Conservation (phyloP, 2,888 invertebrate species). For the Incurvaria masculella region DNA sequence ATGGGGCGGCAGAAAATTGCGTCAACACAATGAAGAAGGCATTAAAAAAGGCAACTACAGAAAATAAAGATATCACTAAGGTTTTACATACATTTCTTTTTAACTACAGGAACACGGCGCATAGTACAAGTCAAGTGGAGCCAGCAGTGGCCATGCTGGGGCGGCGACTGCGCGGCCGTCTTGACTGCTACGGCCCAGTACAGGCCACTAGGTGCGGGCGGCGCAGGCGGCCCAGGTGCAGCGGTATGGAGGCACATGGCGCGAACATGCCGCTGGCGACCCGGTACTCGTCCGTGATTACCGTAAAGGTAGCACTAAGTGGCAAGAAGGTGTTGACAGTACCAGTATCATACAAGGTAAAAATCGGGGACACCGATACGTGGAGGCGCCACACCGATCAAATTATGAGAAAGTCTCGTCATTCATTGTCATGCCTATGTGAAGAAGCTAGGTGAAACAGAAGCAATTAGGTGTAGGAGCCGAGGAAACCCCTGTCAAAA, state of each 20-base stretch:
- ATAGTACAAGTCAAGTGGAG: too few relatives aligned
- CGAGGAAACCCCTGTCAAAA: too few relatives aligned
- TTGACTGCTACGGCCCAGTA: conserved; percentile 10
- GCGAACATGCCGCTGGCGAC: neutral
- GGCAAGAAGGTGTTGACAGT: conserved; percentile 4
- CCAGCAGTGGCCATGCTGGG: conserved; percentile 5
- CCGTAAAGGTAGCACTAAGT: neutral
- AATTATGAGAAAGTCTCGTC: conserved; percentile 5
- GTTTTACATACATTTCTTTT: neutral
- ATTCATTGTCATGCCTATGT: too few relatives aligned
- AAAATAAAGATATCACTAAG: neutral
- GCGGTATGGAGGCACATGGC: neutral
- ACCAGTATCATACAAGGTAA: conserved; percentile 6
- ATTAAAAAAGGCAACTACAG: conserved; percentile 7
- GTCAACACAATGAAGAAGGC: conserved; percentile 5
- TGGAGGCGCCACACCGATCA: conserved; percentile 8
- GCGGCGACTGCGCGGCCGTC: conserved; percentile 9
- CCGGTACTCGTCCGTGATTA: conserved; percentile 3
- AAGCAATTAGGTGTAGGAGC: too few relatives aligned
- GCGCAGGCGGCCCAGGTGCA: conserved; percentile 1
- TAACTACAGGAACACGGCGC: too few relatives aligned
- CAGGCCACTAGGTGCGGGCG: conserved; percentile 5
- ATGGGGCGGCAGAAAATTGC: conserved; percentile 7
- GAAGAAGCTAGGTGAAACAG: too few relatives aligned
- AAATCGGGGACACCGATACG: conserved; percentile 1